Evolutionary conservation across 2,113 vertebrate species (phyloP).

Genomic region (Vulpes lagopus): DNA sequence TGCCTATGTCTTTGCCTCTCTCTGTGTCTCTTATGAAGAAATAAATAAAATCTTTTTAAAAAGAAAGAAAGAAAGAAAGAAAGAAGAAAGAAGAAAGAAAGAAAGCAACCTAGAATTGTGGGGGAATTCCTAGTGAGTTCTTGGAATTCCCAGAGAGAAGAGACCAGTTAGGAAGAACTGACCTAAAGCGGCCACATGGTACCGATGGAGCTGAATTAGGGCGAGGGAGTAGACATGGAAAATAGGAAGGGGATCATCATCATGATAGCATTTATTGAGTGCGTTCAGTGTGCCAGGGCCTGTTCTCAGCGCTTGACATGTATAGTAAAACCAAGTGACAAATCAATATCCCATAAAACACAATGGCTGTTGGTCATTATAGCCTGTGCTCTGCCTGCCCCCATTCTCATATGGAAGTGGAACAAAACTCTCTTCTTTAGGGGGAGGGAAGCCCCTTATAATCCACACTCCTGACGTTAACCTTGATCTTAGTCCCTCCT

Average conservation of each 20-base stretch:
- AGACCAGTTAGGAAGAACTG: neutral
- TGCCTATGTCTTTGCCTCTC: too few species aligned
- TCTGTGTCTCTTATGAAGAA: too few species aligned
- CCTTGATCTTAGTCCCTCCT: neutral
- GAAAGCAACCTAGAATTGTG: too few species aligned
- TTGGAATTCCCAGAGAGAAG: neutral
- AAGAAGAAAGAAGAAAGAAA: too few species aligned
- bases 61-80: too few species aligned
- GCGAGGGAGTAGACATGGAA: neutral
- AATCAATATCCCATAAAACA: slow-evolving; percentile 70
- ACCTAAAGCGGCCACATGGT: neutral
- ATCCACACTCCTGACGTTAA: neutral
- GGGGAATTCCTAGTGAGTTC: neutral
- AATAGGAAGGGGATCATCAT: neutral
- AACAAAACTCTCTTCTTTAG: neutral
- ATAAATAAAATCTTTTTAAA: too few species aligned
- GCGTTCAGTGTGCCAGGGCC: neutral
- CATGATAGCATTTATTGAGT: slow-evolving; percentile 33
- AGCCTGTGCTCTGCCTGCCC: neutral
- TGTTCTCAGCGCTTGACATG: slow-evolving; percentile 52
- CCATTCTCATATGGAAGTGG: neutral
- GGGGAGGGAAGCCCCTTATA: neutral
- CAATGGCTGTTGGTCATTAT: slow-evolving; percentile 29
- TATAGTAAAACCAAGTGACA: slow-evolving; percentile 64
- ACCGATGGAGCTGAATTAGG: neutral